Conservation (phyloP, 1,140 invertebrate genomes). For the Nephila pilipes region DNA sequence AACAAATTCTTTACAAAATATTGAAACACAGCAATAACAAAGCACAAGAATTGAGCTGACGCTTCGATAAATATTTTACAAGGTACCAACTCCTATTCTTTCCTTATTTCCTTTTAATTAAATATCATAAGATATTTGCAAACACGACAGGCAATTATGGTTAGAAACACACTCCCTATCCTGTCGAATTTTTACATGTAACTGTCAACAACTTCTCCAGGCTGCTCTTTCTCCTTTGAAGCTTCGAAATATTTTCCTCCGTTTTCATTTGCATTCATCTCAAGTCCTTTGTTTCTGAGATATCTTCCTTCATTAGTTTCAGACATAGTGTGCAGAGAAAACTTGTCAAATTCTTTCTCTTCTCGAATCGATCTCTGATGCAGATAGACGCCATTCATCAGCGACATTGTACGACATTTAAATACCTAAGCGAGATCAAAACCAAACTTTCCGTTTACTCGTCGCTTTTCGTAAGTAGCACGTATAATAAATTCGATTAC, state of each 20-base stretch:
- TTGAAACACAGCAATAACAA: neutral
- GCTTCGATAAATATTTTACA: neutral
- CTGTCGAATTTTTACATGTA: neutral
- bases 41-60: neutral
- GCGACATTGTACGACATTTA: neutral
- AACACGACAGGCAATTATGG: too few species aligned
- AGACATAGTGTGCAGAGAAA: neutral
- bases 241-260: neutral
- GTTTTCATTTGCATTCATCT: conserved; percentile 19
- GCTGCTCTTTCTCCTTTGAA: neutral
- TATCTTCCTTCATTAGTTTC: conserved; percentile 23
- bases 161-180: neutral
- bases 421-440: neutral
- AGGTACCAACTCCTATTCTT: neutral
- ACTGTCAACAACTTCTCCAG: conserved; percentile 3
- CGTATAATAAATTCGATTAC: neutral
- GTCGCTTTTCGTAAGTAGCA: neutral
- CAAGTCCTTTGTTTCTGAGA: neutral
- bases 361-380: neutral
- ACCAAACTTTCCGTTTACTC: neutral
- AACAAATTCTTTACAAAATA: neutral
- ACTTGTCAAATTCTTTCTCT: conserved; percentile 13
- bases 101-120: neutral
- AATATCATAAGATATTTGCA: neutral
- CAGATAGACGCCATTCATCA: conserved; percentile 18